Evolutionary conservation across 64 coral and sea anemone species (phyloP), one percentile per base, ranked within the genome.

Genomic region (Pocillopora verrucosa): DNA sequence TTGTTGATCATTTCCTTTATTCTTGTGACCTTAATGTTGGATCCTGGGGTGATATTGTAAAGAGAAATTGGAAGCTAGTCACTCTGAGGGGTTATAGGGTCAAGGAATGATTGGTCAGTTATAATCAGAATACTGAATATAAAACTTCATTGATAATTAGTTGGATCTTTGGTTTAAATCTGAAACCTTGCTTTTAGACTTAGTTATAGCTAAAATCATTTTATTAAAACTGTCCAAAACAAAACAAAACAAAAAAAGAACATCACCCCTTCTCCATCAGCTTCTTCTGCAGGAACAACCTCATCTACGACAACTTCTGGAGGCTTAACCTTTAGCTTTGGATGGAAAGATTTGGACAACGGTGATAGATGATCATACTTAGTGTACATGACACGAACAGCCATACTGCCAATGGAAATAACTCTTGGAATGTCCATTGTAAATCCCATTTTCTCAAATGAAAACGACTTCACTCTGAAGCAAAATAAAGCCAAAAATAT

Each of bases 351-450:
- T 51, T 92, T 95, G 34, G 90, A 88, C 16, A 95, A 61, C 12
- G 91, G 90, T 16, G 93, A 95, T 5, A 98, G 70, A 34, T 98
- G 88, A 57, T 98, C 96, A 87, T 98, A 98, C 15, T 82, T 89
- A 3, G 93, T 98, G 73, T 91, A 88, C 81, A 99, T 86, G 26
- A 95, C 58, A 17, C 91, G 93, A 13, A 99, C 86, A 62, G 93
- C 90, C 11, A 93, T 65, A 45, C 95, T 94, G 56, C 91, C 96
- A 51, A 95, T 92, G 14, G 96, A 82, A 70, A 99, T 74, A 64
- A 77, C 57, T 80, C 92, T 95, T 16, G 96, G 96, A 38, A 99
- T 87, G 65, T 99, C 93, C 22, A 99, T 83, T 17, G 88, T 79
- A 58, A 99, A 24, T 64, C 91, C 93, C 61, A 95, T 86, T 67